phyloP scores from a whole-genome alignment of 2,113 vertebrate species.

The Callionymus lyra region DNA sequence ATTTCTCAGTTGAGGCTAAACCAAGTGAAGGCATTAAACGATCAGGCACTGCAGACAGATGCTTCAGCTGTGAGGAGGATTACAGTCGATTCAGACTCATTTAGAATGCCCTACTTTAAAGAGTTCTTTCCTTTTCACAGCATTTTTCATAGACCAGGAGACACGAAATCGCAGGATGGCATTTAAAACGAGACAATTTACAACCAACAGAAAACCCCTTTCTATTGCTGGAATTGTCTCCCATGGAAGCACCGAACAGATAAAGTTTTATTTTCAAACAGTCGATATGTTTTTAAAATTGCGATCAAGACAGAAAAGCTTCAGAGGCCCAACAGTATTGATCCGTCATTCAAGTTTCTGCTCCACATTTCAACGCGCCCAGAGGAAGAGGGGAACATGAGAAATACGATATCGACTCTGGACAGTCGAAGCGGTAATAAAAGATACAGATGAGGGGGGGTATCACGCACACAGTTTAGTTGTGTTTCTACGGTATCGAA shows the following conservation, averaged over 20 bases:
- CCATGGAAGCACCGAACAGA: no score
- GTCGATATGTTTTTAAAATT: no score
- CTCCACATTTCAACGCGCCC: constrained; percentile 1
- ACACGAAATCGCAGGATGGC: no score
- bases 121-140: constrained; percentile 13
- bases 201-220: no score
- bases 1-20: constrained; percentile 5
- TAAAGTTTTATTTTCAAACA: no score
- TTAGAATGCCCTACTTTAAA: constrained; percentile 25
- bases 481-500: no score
- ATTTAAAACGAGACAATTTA: no score
- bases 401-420: neutral
- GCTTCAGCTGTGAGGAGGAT: constrained; percentile 8
- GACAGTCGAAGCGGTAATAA: neutral
- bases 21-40: neutral
- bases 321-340: neutral
- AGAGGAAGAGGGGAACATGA: neutral
- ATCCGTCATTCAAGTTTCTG: neutral
- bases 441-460: no score
- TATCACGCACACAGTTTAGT: no score
- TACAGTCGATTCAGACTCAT: constrained; percentile 14
- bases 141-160: no score
- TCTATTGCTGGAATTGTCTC: no score
- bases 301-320: neutral
- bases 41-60: constrained; percentile 12